These are phyloP conservation scores for Progne subis DNA, from an alignment of 2,113 vertebrate genomes.

Conservation along the genomic window DNA sequence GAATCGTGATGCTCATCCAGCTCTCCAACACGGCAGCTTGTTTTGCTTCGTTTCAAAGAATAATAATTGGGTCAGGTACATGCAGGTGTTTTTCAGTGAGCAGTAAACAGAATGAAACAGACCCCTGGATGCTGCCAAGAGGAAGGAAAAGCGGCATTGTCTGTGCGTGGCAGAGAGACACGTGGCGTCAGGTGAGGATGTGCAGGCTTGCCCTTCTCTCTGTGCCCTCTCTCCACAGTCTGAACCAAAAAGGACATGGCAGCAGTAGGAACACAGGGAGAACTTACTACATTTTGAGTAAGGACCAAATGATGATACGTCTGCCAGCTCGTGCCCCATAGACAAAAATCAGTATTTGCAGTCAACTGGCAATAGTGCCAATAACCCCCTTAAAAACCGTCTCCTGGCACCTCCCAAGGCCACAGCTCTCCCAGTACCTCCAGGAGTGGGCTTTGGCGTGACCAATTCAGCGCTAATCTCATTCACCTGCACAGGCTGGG, in stretches of 20 bases:
- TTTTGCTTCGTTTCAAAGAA: background rate
- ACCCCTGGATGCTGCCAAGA: background rate
- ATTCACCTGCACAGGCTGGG: background rate
- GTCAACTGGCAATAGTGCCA: background rate
- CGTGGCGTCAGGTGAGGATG: background rate
- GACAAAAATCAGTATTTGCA: background rate
- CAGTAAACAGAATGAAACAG: background rate
- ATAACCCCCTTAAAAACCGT: background rate
- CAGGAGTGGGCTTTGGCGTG: background rate
- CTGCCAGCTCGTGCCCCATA: background rate
- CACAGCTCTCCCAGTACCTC: background rate
- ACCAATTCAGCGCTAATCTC: background rate
- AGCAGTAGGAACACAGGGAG: background rate
- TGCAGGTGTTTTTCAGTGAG: background rate
- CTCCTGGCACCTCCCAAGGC: background rate
- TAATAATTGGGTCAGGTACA: background rate
- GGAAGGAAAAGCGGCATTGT: background rate
- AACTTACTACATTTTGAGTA: background rate
- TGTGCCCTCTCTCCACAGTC: background rate
- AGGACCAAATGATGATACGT: background rate
- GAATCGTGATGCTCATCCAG: accelerated
- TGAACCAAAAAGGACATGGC: background rate
- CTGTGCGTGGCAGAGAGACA: background rate
- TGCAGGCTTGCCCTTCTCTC: background rate
- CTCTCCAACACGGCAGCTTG: accelerated